Percentiles rank a stretch among this genome's conserved stretches.
These are phyloP conservation scores for Eubasilissa regina DNA, from an alignment of 1,140 invertebrate genomes.

Conservation along the genomic window DNA sequence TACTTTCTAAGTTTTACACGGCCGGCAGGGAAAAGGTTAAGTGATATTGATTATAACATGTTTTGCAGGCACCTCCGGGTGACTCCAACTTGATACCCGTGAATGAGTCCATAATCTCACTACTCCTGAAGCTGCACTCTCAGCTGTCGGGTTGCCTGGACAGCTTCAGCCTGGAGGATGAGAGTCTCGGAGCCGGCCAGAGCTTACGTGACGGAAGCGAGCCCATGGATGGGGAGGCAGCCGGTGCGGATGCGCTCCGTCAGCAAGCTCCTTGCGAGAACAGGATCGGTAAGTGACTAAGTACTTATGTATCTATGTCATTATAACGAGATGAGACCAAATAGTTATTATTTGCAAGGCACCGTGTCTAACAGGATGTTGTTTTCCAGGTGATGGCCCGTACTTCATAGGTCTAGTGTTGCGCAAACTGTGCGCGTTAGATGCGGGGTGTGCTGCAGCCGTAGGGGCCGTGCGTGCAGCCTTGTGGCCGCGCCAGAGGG, in stretches of 20 bases:
- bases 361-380: not conserved
- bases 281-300: constrained; percentile 51
- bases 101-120: constrained; percentile 93
- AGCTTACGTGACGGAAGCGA: not conserved
- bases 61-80: constrained; percentile 46
- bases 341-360: no score
- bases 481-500: constrained; percentile 85
- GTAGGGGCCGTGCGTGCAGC: constrained; percentile 79
- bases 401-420: constrained; percentile 88
- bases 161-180: constrained; percentile 76
- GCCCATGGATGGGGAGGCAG: constrained; percentile 13
- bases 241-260: not conserved
- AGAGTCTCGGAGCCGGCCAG: constrained; percentile 56
- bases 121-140: constrained; percentile 93
- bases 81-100: constrained; percentile 76
- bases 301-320: no score
- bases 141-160: constrained; percentile 88
- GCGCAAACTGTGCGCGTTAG: constrained; percentile 80
- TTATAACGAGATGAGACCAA: no score
- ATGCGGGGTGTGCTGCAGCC: constrained; percentile 78
- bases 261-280: constrained; percentile 40
- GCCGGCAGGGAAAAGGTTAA: no score
- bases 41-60: no score
- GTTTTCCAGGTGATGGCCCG: constrained; percentile 81
- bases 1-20: no score